Evolutionary conservation across 1,140 invertebrate genomes (phyloP).

Genomic region (Eumeta japonica): DNA sequence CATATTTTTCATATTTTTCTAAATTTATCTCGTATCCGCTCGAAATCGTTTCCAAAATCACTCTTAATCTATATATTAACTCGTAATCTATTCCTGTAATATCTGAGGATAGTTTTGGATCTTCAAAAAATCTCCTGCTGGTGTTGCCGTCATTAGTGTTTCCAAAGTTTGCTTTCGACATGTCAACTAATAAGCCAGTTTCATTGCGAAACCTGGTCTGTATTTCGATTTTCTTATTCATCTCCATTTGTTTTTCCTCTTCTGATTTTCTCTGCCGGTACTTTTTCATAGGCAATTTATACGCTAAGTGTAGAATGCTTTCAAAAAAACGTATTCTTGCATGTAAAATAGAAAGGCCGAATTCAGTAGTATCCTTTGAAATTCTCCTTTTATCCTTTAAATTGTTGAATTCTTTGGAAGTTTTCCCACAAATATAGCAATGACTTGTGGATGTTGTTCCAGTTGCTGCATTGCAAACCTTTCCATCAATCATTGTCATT

Average conservation of each 20-base stretch:
- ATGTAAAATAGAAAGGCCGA: conserved; percentile 34
- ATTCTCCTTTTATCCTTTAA: conserved; percentile 10
- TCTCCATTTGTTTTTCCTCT: conserved; percentile 17
- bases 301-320: conserved; percentile 22
- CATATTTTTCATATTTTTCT: conserved; percentile 10
- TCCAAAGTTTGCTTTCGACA: too few species aligned
- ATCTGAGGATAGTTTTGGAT: background rate
- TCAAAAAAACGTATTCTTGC: conserved; percentile 30
- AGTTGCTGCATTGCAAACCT: conserved; percentile 38
- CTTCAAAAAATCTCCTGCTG: too few species aligned
- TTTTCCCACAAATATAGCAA: conserved; percentile 36
- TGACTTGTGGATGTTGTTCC: conserved; percentile 24
- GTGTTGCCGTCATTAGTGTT: conserved; percentile 2
- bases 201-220: conserved; percentile 8
- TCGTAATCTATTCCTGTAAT: background rate
- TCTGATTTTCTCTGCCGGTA: conserved; percentile 12
- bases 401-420: conserved; percentile 35
- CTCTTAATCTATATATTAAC: conserved; percentile 1
- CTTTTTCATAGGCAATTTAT: conserved; percentile 22
- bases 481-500: conserved; percentile 44
- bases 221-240: conserved; percentile 10
- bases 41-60: too few species aligned
- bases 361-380: conserved; percentile 16
- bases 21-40: background rate
- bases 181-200: too few species aligned